Conservation (phyloP, 2,888 invertebrate species). For the Yponomeuta cagnagella region DNA sequence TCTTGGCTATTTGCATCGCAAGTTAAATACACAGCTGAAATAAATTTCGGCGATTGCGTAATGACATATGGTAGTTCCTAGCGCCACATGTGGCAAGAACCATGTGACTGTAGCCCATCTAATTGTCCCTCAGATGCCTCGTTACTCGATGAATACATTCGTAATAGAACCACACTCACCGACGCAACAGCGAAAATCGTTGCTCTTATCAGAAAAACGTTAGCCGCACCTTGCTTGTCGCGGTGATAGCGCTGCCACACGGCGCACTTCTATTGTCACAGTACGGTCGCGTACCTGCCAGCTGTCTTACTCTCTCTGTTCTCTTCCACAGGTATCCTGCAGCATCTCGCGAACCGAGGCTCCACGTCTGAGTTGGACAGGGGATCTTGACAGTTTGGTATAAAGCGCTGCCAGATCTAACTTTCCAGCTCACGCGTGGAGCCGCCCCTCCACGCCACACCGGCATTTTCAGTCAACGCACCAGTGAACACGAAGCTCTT, state of each 20-base stretch:
- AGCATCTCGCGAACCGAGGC: slow-evolving; percentile 28
- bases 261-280: slow-evolving; percentile 54
- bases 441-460: slow-evolving; percentile 4
- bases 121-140: slow-evolving; percentile 34
- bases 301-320: slow-evolving; percentile 14
- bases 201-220: slow-evolving; percentile 67
- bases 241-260: slow-evolving; percentile 61
- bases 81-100: slow-evolving; percentile 51
- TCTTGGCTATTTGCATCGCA: neutral
- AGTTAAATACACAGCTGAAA: slow-evolving; percentile 7
- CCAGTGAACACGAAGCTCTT: neutral
- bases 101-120: slow-evolving; percentile 34
- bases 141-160: slow-evolving; percentile 40
- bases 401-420: slow-evolving; percentile 73
- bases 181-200: slow-evolving; percentile 66
- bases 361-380: slow-evolving; percentile 75
- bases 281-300: slow-evolving; percentile 39
- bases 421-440: slow-evolving; percentile 73
- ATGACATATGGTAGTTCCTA: slow-evolving; percentile 55
- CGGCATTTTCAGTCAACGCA: neutral
- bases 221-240: slow-evolving; percentile 68
- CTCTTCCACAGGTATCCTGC: slow-evolving; percentile 17
- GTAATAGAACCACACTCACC: slow-evolving; percentile 46
- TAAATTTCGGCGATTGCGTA: slow-evolving; percentile 46
- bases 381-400: slow-evolving; percentile 72